Evolutionary conservation across 1,140 invertebrate genomes (phyloP), one percentile per base, ranked within the genome.

Genomic region (Lordiphosa collinella): DNA sequence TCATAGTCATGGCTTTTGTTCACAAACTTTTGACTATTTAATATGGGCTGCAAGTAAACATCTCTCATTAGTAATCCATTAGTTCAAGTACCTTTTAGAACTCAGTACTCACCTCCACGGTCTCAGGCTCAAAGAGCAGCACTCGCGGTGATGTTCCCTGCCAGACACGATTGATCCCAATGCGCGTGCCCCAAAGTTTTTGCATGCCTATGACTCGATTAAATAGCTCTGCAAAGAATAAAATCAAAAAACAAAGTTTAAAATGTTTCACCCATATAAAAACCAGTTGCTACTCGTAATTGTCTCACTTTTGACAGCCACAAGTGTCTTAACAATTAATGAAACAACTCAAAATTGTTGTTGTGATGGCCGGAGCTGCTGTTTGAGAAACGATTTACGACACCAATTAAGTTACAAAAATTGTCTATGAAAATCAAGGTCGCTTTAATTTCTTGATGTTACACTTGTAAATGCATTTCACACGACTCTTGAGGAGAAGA

Each of bases 1-100:
- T 91, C 86, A 76, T 97, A 97, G 69, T 94, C 91, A 34, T 87
- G 78, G 41, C 93, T 92, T 89, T 97, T 97, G 43, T 93, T 91
- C 31, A 96, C 91, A 66, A 94, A 92, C 76, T 92, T 93, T 25
- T 90, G 91, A 62, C 93, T 95, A 52, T 91, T 92, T 18, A 96
- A 89, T 40, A 97, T 89, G 51, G 90, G 90, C 91, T 94, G 54
- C 3, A 70, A 55, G 0, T 11, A 7, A 12, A 6, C 0, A 12
- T 1, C 1, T n/a, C 4, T 4, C 4, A 32, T 57, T 14, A 35
- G 3, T 18, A 8, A 8, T 8, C 7, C 0, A 7, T 29, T 29
- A 29, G 2, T 2, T 7, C 4, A 1, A 22, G 1, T 2, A 8
- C 32, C 7, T 16, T 25, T 29, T n/a, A 82, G 1, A 3, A 7